Conservation (phyloP, 2,888 invertebrate species). For the Brachyptera risi region DNA sequence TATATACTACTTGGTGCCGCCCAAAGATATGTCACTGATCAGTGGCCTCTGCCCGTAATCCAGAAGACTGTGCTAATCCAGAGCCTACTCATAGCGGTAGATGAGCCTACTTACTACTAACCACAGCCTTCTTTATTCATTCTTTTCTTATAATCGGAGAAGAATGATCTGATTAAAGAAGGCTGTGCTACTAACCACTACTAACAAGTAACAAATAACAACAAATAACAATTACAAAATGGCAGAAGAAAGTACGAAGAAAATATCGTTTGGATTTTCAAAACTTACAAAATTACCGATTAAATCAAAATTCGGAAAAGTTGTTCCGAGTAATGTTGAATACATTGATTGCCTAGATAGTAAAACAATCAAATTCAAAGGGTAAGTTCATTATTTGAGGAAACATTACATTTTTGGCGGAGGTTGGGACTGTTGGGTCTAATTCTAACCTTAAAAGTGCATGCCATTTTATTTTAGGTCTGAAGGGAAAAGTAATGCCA, state of each 20-base stretch:
- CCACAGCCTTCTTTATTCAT: too few species aligned
- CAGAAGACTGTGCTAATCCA: too few species aligned
- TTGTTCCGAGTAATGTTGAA: constrained; percentile 50
- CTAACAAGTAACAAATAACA: too few species aligned
- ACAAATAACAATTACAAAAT: constrained; percentile 46
- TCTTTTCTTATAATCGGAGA: too few species aligned
- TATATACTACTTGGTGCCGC: too few species aligned
- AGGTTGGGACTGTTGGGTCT: not conserved
- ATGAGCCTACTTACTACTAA: too few species aligned
- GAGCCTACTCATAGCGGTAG: too few species aligned
- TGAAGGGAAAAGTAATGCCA: not conserved
- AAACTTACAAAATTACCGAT: constrained; percentile 54
- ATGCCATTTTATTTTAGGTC: not conserved
- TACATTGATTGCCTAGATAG: constrained; percentile 74
- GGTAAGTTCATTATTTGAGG: constrained; percentile 54
- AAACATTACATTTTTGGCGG: not conserved
- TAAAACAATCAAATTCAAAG: constrained; percentile 68
- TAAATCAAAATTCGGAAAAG: constrained; percentile 47
- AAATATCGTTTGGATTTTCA: constrained; percentile 76
- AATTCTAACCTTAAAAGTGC: not conserved
- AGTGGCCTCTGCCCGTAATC: too few species aligned
- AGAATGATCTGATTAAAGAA: too few species aligned
- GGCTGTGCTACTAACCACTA: too few species aligned
- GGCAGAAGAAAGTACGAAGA: constrained; percentile 57
- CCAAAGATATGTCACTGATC: too few species aligned